Conservation (phyloP, 1,140 invertebrate genomes). For the Drosophila nigrodunni region DNA sequence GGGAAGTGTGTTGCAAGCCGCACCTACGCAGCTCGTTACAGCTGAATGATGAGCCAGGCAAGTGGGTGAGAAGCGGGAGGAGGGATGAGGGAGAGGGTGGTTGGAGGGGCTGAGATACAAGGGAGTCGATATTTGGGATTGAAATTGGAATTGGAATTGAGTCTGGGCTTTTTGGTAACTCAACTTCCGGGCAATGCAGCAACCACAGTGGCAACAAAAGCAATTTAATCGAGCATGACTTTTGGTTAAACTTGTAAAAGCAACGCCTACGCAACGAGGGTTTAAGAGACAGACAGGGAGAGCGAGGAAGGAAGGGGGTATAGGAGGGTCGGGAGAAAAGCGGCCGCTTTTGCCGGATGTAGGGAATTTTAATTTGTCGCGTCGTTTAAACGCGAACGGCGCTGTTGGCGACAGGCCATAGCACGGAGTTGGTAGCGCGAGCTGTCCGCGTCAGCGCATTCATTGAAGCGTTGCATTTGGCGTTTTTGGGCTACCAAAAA, state of each 20-base stretch:
- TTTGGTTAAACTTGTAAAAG: slow-evolving; percentile 82
- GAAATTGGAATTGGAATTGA: slow-evolving; percentile 52
- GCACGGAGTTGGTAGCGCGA: slow-evolving; percentile 29
- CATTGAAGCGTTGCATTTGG: slow-evolving; percentile 70
- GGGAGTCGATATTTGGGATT: slow-evolving; percentile 4
- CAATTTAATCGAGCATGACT: slow-evolving; percentile 84
- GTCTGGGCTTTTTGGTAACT: slow-evolving; percentile 72
- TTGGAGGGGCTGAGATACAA: neutral
- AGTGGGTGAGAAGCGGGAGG: neutral
- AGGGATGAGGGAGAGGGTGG: neutral
- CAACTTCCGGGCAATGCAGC: slow-evolving; percentile 63
- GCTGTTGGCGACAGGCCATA: slow-evolving; percentile 36
- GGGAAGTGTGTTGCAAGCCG: slow-evolving; percentile 32
- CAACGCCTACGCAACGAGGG: slow-evolving; percentile 69
- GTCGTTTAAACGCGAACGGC: slow-evolving; percentile 73
- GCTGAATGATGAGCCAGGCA: slow-evolving; percentile 35
- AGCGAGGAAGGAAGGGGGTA: neutral
- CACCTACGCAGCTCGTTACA: slow-evolving; percentile 71
- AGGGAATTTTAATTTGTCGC: slow-evolving; percentile 83
- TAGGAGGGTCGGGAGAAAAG: neutral
- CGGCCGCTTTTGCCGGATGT: slow-evolving; percentile 60
- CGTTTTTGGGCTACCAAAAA: slow-evolving; percentile 24
- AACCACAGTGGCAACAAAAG: slow-evolving; percentile 53
- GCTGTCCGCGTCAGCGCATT: slow-evolving; percentile 46
- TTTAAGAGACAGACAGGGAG: neutral